Evolutionary conservation across 2,888 invertebrate genomes (phyloP).

Genomic region (Nemoura dubitans): DNA sequence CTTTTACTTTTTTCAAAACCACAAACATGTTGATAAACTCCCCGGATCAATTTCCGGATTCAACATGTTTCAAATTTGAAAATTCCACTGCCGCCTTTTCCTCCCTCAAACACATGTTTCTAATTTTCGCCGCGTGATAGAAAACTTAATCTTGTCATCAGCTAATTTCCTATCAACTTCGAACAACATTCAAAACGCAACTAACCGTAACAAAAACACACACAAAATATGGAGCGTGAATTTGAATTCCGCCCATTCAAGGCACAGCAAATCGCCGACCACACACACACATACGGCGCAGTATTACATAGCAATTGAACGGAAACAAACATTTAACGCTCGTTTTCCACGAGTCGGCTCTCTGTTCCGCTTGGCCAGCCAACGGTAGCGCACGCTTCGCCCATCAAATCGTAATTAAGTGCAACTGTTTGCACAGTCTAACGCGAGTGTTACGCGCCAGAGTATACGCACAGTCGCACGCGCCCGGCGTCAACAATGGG

Average conservation of each 20-base stretch:
- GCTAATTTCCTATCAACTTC: not conserved
- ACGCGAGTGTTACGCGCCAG: not conserved
- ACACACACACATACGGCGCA: too few relatives aligned
- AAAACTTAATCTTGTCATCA: not conserved
- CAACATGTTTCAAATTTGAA: too few relatives aligned
- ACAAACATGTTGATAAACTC: not conserved
- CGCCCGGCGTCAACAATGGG: not conserved
- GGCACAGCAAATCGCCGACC: not conserved
- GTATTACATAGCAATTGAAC: not conserved
- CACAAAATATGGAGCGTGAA: not conserved
- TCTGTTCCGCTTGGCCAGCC: conserved; percentile 22
- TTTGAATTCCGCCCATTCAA: not conserved
- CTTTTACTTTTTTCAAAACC: too few relatives aligned
- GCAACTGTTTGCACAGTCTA: not conserved
- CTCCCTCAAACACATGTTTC: too few relatives aligned
- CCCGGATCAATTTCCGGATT: not conserved
- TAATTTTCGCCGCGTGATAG: not conserved
- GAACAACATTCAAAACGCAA: not conserved
- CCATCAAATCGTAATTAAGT: conserved; percentile 15
- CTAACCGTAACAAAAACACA: not conserved
- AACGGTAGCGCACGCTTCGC: conserved; percentile 17
- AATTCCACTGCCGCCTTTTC: too few relatives aligned
- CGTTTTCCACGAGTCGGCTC: not conserved
- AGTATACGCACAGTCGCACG: not conserved
- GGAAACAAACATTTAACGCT: not conserved